These are phyloP conservation scores for Coregonus suidteri DNA, from an alignment of 2,797 vertebrate genomes.

Conservation along the genomic window DNA sequence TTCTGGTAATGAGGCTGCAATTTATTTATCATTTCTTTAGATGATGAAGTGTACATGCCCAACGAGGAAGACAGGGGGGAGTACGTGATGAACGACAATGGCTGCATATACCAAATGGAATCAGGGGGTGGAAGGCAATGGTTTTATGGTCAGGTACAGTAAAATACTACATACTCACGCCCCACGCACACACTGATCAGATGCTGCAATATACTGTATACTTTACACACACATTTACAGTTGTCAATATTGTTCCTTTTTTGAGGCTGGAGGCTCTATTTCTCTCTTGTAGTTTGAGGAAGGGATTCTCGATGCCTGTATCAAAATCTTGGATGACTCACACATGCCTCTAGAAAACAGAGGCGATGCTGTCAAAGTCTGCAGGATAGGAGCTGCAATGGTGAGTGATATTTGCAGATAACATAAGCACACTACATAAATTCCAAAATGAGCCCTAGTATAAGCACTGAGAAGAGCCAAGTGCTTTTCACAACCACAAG, in stretches of 20 bases:
- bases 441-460: no score
- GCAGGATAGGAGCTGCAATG: conserved; percentile 84
- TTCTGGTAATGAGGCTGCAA: no score
- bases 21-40: conserved; percentile 47
- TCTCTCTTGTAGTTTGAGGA: conserved; percentile 79
- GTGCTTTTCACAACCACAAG: no score
- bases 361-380: conserved; percentile 78
- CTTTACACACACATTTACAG: neutral
- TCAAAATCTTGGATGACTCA: conserved; percentile 84
- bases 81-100: conserved; percentile 80
- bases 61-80: conserved; percentile 75
- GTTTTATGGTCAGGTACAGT: conserved; percentile 81
- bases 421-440: neutral
- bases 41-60: conserved; percentile 76
- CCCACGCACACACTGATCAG: neutral
- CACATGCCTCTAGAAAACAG: conserved; percentile 81
- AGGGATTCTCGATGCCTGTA: conserved; percentile 84
- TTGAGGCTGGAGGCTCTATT: neutral
- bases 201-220: neutral
- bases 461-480: no score
- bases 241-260: neutral
- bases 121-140: conserved; percentile 67
- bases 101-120: conserved; percentile 69
- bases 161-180: neutral
- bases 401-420: conserved; percentile 70